Conservation (phyloP, 2,888 invertebrate species). For the Eurois occulta region DNA sequence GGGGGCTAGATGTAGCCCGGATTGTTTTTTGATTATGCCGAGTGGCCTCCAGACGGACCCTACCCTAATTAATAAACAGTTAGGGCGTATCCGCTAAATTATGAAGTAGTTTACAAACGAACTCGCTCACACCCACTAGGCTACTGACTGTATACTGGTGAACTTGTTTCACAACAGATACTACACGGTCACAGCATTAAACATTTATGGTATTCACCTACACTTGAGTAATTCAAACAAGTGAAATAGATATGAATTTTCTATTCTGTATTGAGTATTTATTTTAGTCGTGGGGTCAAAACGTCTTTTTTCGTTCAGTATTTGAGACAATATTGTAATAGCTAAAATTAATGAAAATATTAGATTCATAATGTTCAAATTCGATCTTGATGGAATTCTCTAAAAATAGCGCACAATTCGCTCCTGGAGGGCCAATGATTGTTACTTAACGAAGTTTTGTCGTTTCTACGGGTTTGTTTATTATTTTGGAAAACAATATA, state of each 20-base stretch:
- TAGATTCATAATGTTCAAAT: conserved; percentile 2
- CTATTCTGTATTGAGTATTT: background rate
- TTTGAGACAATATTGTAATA: conserved; percentile 10
- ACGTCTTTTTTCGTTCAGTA: background rate
- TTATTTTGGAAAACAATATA: conserved; percentile 7
- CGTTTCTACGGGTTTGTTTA: conserved; percentile 1
- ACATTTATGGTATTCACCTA: background rate
- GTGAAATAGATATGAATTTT: background rate
- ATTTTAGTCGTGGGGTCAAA: background rate
- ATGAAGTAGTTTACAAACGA: conserved; percentile 49
- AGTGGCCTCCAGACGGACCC: conserved; percentile 70
- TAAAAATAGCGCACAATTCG: conserved; percentile 19
- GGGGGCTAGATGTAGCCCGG: conserved; percentile 53
- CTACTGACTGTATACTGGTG: background rate
- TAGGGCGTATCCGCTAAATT: conserved; percentile 59
- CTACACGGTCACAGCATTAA: background rate
- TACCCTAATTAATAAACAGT: conserved; percentile 75
- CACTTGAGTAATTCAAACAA: background rate
- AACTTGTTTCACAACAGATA: conserved; percentile 3
- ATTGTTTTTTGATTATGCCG: conserved; percentile 74
- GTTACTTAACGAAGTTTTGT: conserved; percentile 2
- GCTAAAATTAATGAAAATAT: conserved; percentile 18
- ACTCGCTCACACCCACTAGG: background rate
- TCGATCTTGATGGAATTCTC: conserved; percentile 14
- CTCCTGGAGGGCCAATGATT: background rate